Evolutionary conservation across 2,888 invertebrate species (phyloP).

Genomic region (Cinara cedri): DNA sequence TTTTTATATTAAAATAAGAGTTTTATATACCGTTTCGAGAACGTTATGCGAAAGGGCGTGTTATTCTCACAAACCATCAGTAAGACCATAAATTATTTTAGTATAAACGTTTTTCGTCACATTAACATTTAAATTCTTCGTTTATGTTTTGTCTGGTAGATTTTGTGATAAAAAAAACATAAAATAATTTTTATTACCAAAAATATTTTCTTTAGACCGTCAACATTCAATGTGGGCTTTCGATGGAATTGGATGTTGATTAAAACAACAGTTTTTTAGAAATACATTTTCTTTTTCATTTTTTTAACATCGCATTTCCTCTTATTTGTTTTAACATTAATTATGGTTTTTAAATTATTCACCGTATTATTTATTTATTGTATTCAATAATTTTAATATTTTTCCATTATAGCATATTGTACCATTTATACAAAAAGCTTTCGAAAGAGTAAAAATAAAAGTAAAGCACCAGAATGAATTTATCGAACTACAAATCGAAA

Average conservation of each 20-base stretch:
- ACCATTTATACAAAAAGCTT: no score
- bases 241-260: slow-evolving; percentile 16
- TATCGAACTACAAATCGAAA: no score
- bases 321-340: no score
- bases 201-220: neutral
- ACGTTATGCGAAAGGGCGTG: slow-evolving; percentile 35
- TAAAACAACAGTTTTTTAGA: slow-evolving; percentile 2
- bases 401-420: no score
- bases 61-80: slow-evolving; percentile 7
- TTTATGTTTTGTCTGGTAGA: slow-evolving; percentile 38
- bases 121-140: slow-evolving; percentile 53
- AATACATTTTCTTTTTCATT: no score
- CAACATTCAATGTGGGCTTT: neutral
- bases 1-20: slow-evolving; percentile 13
- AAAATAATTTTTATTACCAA: slow-evolving; percentile 29
- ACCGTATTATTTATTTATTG: no score
- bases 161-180: slow-evolving; percentile 18
- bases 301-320: no score
- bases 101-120: slow-evolving; percentile 32
- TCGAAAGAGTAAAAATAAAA: no score
- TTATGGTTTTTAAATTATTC: no score
- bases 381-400: no score
- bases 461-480: no score
- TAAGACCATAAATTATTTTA: slow-evolving; percentile 41
- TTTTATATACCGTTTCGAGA: slow-evolving; percentile 19